Evolutionary conservation across 1,140 invertebrate genomes (phyloP), one percentile per base, ranked within the genome.

Genomic region (Drosophila novamexicana): DNA sequence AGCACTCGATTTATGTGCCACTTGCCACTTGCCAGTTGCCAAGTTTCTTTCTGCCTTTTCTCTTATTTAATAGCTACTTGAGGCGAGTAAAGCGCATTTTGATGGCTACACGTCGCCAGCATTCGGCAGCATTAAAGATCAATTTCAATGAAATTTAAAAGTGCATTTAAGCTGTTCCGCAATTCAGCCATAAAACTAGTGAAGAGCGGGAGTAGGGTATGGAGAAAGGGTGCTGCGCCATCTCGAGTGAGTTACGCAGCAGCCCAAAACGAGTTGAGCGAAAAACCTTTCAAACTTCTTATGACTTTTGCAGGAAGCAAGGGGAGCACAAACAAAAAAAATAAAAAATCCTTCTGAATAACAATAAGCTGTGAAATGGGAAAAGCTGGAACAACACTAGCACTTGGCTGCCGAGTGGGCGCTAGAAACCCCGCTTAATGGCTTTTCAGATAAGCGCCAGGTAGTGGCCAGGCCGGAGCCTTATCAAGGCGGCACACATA

Each of bases 271-370:
- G 74, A 77, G 79, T 68, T 81, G 71, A 74, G 67, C 44, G 22
- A 79, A 83, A 85, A 88, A 67, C 72, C 79, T 77, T 79, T 83
- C 76, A 88, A 86, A 79, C 76, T 89, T 88, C 84, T 88, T 88
- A 89, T 88, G 83, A 88, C 83, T 86, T 88, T 82, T 78, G 57
- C 34, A 42, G 32, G 5, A 34, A 32, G 14, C 7, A 9, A 39
- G 29, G 54, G 40, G 47, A 16, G 9, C 14, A 22, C 18, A 62
- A 37, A 50, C n/a, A 14, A 53, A 29, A 8, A 10, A 44, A 16
- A 44, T 1, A 49, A 39, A 22, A 59, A 73, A 54, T 53, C 45
- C 73, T 74, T 79, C 64, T 83, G 83, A 88, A 88, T 88, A 88
- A 86, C 83, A 86, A 86, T 88, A 86, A 86, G 83, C 83, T 81